Base-by-base conservation (phyloP, 2,113 vertebrate species). In the Vidua macroura region DNA sequence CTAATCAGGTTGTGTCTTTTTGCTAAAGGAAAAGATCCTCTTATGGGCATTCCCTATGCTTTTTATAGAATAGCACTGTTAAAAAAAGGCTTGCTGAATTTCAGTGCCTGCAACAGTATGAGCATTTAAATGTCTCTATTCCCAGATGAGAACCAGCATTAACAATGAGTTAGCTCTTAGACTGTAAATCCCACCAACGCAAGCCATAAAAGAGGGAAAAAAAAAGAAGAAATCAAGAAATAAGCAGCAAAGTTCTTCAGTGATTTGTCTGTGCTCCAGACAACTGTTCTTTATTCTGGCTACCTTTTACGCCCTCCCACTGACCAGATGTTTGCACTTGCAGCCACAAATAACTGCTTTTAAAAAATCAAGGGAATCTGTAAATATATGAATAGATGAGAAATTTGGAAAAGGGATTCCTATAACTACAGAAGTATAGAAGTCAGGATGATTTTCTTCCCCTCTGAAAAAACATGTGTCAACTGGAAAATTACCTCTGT, bases 151-250 rank as follows among this genome's bases (percentile, higher is more conserved):
- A 95, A 95, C 12, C 70, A 88, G 74, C 44, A 89, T 70, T 91
- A 95, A 92, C 31, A 90, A 62, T 46, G 59, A 95, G 62, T 73
- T 89, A 91, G 58, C 63, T 91, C 67, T 89, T 62, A 93, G 81
- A 69, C 51, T 83, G 58, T 63, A 90, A 90, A 64, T 73, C 43
- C 46, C 67, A 83, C 51, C 62, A 96, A 87, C 4, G 4, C 70
- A 92, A 96, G 33, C 20, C 56, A 86, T 72, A 53, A 84, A 79
- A 35, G 35, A 48, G 14, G 35, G 5, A 41, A 13, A 31, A 19
- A 44, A 55, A n/a, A 48, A 16, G 35, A 78, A 19, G 3, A 33
- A 66, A 77, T 16, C 31, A 63, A 64, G 51, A 86, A 86, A 66
- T 43, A 90, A 55, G 56, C 37, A 85, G 51, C 7, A 39, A 85